phyloP scores from a whole-genome alignment of 1,140 invertebrate species.

The Leptestheria dahalacensis region DNA sequence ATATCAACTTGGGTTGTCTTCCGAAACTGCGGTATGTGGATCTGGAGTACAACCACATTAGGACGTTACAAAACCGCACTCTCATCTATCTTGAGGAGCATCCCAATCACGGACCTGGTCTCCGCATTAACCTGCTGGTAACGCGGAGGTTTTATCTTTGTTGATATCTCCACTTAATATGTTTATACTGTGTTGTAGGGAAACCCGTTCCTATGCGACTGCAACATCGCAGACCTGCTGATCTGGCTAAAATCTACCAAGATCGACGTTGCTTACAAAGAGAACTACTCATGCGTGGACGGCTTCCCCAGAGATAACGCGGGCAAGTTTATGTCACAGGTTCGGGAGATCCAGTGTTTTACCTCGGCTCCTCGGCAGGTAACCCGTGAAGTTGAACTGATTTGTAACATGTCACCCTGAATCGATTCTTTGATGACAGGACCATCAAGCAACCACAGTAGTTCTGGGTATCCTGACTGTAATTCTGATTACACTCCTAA shows the following conservation, averaged over 20 bases:
- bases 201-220: slow-evolving; percentile 50
- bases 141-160: slow-evolving; percentile 23
- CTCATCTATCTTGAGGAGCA: slow-evolving; percentile 41
- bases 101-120: slow-evolving; percentile 26
- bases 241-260: slow-evolving; percentile 46
- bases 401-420: slow-evolving; percentile 24
- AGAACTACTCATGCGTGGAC: slow-evolving; percentile 27
- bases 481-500: slow-evolving; percentile 35
- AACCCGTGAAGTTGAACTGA: slow-evolving; percentile 20
- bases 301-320: slow-evolving; percentile 22
- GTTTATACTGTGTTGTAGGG: slow-evolving; percentile 1
- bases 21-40: slow-evolving; percentile 49
- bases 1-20: slow-evolving; percentile 46
- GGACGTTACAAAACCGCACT: slow-evolving; percentile 38
- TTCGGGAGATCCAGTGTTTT: slow-evolving; percentile 23
- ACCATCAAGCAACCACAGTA: slow-evolving; percentile 29
- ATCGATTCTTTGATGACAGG: slow-evolving; percentile 18
- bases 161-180: not conserved
- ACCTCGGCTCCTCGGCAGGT: not conserved
- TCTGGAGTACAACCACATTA: slow-evolving; percentile 50
- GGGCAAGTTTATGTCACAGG: slow-evolving; percentile 28
- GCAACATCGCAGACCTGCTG: slow-evolving; percentile 41
- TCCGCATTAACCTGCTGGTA: slow-evolving; percentile 45
- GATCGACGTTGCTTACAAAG: slow-evolving; percentile 41
- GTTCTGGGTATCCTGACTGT: slow-evolving; percentile 37